These are phyloP conservation scores for Peromyscus californicus DNA, from an alignment of 2,113 vertebrate species.

Conservation along the genomic window DNA sequence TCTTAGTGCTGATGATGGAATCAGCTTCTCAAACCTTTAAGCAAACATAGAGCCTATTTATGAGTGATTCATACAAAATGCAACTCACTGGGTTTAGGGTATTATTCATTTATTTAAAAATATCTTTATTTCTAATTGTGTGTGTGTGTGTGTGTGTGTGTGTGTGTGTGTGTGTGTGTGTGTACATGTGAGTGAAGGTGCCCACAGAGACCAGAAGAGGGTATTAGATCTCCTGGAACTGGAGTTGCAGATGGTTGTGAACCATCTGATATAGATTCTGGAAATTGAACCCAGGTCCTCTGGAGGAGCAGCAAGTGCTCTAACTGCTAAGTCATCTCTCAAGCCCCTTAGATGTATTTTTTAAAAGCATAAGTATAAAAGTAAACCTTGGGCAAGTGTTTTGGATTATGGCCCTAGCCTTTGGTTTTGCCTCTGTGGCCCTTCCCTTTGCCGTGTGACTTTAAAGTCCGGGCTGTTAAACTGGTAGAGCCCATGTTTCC, in stretches of 20 bases:
- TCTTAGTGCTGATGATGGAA: not conserved
- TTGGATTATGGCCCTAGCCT: not conserved
- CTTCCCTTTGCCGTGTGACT: constrained; percentile 15
- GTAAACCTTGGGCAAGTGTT: not conserved
- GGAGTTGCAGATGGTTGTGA: not conserved
- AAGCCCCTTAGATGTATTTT: not conserved
- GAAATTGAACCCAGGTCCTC: not conserved
- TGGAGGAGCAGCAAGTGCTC: not conserved
- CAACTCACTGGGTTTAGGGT: not conserved
- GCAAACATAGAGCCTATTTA: not conserved
- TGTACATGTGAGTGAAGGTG: fast-evolving
- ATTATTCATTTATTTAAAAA: not conserved
- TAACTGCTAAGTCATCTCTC: not conserved
- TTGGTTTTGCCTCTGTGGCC: not conserved
- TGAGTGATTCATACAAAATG: constrained; percentile 39
- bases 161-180: not conserved
- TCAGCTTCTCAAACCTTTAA: not conserved
- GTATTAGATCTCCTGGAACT: not conserved
- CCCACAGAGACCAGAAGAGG: not conserved
- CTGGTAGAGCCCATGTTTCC: not conserved
- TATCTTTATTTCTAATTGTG: not conserved
- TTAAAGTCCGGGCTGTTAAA: not conserved
- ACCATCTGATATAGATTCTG: not conserved
- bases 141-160: not conserved
- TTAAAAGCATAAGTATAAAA: not conserved